Evolutionary conservation across 2,797 vertebrate species (phyloP).

Genomic region (Fundulus diaphanus): DNA sequence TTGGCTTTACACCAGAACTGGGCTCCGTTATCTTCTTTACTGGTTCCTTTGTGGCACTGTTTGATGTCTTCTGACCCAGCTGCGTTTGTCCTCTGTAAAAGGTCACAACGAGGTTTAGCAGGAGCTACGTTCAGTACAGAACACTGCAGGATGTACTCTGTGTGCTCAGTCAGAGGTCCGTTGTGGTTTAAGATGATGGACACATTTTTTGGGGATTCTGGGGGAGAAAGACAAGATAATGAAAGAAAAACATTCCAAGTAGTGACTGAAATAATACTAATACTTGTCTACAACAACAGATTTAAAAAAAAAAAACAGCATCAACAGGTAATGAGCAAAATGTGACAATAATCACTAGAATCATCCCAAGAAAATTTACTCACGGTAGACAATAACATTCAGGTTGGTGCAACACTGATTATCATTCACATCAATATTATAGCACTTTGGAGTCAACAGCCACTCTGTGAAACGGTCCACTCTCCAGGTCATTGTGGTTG

Average conservation of each 20-base stretch:
- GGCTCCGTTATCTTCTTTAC: constrained; percentile 49
- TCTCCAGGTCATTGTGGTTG: constrained; percentile 30
- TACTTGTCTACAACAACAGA: no score
- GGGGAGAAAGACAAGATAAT: background rate
- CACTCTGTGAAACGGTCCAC: constrained; percentile 48
- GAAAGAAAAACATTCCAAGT: no score
- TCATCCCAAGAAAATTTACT: constrained; percentile 30
- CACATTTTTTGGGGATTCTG: constrained; percentile 61
- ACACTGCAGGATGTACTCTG: constrained; percentile 54
- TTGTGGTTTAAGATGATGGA: constrained; percentile 42
- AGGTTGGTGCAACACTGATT: background rate
- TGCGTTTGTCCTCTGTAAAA: constrained; percentile 52
- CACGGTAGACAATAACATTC: constrained; percentile 62
- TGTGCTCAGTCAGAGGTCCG: constrained; percentile 24
- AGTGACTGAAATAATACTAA: no score
- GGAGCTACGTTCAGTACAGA: constrained; percentile 47
- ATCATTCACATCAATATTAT: rapidly evolving
- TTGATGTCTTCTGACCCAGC: background rate
- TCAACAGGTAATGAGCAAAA: background rate
- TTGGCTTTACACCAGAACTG: constrained; percentile 69
- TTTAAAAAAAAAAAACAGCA: background rate
- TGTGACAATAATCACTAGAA: background rate
- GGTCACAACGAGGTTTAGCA: constrained; percentile 42
- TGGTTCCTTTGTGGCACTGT: constrained; percentile 10
- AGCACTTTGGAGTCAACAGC: constrained; percentile 28